These are phyloP conservation scores for Oncorhynchus kisutch DNA, from an alignment of 2,113 vertebrate species.

Conservation along the genomic window DNA sequence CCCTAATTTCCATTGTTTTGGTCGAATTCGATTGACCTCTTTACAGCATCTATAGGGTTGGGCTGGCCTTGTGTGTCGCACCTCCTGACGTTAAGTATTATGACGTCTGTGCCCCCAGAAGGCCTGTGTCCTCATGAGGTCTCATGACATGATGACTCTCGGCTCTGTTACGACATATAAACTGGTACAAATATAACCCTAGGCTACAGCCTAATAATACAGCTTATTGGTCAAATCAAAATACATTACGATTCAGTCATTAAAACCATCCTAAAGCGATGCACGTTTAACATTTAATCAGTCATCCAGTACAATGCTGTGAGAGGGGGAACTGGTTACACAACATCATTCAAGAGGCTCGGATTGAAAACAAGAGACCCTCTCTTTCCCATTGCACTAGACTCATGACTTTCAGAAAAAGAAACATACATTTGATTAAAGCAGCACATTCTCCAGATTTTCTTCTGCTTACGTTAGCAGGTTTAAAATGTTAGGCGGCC, in stretches of 20 bases:
- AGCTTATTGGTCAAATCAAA: too few relatives aligned
- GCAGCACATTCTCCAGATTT: slow-evolving; percentile 48
- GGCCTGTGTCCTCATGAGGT: not conserved
- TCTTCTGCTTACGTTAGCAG: slow-evolving; percentile 56
- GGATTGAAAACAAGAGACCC: slow-evolving; percentile 1
- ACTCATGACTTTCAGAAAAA: not conserved
- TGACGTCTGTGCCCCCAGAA: not conserved
- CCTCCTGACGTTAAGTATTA: not conserved
- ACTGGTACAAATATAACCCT: not conserved
- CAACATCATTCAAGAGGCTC: not conserved
- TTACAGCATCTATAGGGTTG: too few relatives aligned
- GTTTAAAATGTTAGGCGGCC: slow-evolving; percentile 56
- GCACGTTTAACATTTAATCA: too few relatives aligned
- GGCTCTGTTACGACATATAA: not conserved
- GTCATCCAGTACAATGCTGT: not conserved
- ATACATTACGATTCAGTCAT: too few relatives aligned
- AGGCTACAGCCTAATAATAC: too few relatives aligned
- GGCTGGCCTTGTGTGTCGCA: not conserved
- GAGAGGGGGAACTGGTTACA: not conserved
- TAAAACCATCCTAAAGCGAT: too few relatives aligned
- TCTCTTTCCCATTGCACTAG: not conserved
- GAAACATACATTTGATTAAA: slow-evolving; percentile 58
- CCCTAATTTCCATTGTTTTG: too few relatives aligned
- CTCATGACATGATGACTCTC: not conserved
- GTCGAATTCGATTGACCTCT: too few relatives aligned